Evolutionary conservation across 2,888 invertebrate species (phyloP).

Genomic region (Mayetiola destructor): DNA sequence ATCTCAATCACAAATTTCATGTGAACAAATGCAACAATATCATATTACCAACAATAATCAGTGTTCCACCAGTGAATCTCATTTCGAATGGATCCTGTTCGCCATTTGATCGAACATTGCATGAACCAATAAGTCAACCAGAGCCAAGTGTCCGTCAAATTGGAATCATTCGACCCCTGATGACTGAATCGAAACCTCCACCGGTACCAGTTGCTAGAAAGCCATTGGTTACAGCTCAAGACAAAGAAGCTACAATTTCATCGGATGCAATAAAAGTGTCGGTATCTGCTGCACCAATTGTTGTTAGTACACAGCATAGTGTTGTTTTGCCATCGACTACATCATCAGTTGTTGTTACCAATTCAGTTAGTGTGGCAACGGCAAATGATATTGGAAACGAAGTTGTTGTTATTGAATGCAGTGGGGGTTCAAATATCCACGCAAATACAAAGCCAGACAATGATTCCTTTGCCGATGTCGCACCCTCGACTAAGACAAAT

Average conservation of each 20-base stretch:
- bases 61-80: constrained; percentile 24
- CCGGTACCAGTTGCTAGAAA: constrained; percentile 3
- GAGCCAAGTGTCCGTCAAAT: constrained; percentile 34
- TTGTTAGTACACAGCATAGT: not conserved
- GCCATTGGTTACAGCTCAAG: not conserved
- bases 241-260: too few relatives aligned
- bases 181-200: constrained; percentile 13
- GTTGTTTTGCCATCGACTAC: constrained; percentile 7
- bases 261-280: constrained; percentile 1
- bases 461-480: not conserved
- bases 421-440: not conserved
- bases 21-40: not conserved
- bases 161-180: constrained; percentile 41
- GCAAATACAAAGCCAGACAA: not conserved
- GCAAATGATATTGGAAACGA: not conserved
- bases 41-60: not conserved
- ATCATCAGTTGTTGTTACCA: constrained; percentile 5
- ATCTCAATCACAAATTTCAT: not conserved
- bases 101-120: not conserved
- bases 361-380: constrained; percentile 2
- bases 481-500: not conserved
- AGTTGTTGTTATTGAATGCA: constrained; percentile 7
- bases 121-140: not conserved
- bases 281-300: not conserved
- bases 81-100: constrained; percentile 25